These are phyloP conservation scores for Clarias pachynema DNA, from an alignment of 2,797 vertebrate genomes.

Conservation along the genomic window DNA sequence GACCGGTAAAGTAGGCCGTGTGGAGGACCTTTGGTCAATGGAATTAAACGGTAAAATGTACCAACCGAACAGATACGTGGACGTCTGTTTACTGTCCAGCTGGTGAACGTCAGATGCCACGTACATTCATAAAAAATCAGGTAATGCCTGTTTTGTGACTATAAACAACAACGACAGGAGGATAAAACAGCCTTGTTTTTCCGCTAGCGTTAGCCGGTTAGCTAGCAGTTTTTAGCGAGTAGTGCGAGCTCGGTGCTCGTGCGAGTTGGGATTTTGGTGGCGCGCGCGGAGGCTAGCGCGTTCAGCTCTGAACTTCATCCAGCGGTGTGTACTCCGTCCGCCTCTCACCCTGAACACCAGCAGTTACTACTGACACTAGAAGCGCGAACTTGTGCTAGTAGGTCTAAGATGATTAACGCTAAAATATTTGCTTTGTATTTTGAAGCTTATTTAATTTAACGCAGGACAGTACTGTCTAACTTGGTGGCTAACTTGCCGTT, in stretches of 20 bases:
- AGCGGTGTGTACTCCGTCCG: background rate
- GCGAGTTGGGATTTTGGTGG: no score
- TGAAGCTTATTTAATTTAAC: background rate
- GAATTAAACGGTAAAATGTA: constrained; percentile 34
- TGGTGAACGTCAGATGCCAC: background rate
- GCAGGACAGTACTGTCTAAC: background rate
- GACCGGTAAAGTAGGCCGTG: constrained; percentile 36
- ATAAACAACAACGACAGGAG: background rate
- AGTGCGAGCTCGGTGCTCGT: background rate
- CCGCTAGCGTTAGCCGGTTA: constrained; percentile 9
- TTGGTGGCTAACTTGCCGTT: background rate
- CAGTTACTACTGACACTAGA: background rate
- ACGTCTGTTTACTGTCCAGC: background rate
- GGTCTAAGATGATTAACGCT: background rate
- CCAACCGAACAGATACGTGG: background rate
- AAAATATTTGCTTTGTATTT: background rate
- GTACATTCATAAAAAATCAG: background rate
- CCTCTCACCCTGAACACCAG: no score
- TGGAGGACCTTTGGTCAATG: constrained; percentile 39
- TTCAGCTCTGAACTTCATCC: background rate
- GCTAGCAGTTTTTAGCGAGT: background rate
- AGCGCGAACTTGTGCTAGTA: background rate
- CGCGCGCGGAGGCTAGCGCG: background rate
- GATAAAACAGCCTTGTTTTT: background rate
- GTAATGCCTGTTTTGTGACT: constrained; percentile 7